A percentile compares a stretch with the other conserved stretches of the same genome.
These are phyloP conservation scores for Barypeithes pellucidus DNA, from an alignment of 2,888 invertebrate genomes.

Conservation along the genomic window DNA sequence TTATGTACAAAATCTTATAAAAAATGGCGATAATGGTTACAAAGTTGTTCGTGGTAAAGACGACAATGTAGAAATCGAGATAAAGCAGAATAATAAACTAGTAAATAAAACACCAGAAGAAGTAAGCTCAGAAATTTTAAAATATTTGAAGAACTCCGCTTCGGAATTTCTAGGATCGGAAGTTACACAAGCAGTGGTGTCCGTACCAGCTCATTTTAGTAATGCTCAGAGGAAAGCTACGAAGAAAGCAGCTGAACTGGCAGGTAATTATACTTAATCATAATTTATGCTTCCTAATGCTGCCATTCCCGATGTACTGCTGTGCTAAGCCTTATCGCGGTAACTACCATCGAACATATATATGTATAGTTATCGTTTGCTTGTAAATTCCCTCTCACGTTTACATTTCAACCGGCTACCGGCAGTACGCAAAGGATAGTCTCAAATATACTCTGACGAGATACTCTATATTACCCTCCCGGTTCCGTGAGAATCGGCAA, in stretches of 20 bases:
- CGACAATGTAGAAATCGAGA: slow-evolving; percentile 53
- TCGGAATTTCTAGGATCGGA: slow-evolving; percentile 21
- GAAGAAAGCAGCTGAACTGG: slow-evolving; percentile 45
- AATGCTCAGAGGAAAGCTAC: slow-evolving; percentile 53
- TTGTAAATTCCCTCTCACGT: no score
- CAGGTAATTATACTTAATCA: no score
- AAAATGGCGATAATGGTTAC: slow-evolving; percentile 54
- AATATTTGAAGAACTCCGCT: slow-evolving; percentile 46
- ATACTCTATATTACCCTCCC: no score
- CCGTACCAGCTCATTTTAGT: slow-evolving; percentile 53
- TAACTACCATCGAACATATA: no score
- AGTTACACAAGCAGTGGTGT: slow-evolving; percentile 50
- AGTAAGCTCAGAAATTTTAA: slow-evolving; percentile 50
- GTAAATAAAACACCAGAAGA: slow-evolving; percentile 50
- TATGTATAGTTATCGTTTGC: no score
- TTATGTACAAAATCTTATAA: slow-evolving; percentile 53
- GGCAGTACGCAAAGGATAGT: no score
- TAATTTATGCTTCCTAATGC: no score
- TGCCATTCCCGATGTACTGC: no score
- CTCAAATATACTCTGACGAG: no score
- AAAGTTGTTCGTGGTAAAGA: slow-evolving; percentile 52
- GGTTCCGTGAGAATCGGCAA: no score
- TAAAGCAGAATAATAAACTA: slow-evolving; percentile 52
- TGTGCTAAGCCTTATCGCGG: no score
- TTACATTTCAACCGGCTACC: no score